Conservation (phyloP, 2,797 vertebrate species). For the Gadopsis bispinosus region DNA sequence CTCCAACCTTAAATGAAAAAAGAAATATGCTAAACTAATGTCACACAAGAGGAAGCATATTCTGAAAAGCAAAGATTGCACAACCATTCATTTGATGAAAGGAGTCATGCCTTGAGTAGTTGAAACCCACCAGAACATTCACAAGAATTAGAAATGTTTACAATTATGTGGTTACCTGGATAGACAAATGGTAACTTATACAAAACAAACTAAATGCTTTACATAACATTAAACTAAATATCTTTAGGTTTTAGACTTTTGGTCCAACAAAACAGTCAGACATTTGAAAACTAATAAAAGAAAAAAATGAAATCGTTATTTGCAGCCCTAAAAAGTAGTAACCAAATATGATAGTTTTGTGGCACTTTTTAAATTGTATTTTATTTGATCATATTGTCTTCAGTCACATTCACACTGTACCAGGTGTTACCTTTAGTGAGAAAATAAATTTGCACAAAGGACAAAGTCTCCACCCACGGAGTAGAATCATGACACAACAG, state of each 20-base stretch:
- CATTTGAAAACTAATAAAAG: neutral
- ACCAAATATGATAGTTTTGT: neutral
- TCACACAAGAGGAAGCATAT: neutral
- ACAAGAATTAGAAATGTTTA: neutral
- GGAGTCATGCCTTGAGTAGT: neutral
- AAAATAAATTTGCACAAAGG: conserved; percentile 17
- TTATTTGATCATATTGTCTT: neutral
- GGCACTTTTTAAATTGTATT: neutral
- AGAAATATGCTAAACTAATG: neutral
- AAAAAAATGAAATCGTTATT: neutral
- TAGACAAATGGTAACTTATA: neutral
- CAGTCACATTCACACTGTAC: neutral
- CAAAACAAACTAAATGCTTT: neutral
- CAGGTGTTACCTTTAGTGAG: conserved; percentile 4
- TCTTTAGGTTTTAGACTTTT: neutral
- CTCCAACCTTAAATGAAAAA: conserved; percentile 88
- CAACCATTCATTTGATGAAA: neutral
- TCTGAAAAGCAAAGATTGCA: neutral
- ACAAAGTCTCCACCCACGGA: conserved; percentile 21
- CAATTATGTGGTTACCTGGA: neutral
- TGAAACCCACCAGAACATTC: neutral
- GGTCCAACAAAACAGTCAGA: neutral
- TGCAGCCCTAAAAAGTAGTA: neutral
- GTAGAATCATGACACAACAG: conserved; percentile 21
- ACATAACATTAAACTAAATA: neutral